Conservation (phyloP, 2,888 invertebrate species). For the Acleris holmiana region DNA sequence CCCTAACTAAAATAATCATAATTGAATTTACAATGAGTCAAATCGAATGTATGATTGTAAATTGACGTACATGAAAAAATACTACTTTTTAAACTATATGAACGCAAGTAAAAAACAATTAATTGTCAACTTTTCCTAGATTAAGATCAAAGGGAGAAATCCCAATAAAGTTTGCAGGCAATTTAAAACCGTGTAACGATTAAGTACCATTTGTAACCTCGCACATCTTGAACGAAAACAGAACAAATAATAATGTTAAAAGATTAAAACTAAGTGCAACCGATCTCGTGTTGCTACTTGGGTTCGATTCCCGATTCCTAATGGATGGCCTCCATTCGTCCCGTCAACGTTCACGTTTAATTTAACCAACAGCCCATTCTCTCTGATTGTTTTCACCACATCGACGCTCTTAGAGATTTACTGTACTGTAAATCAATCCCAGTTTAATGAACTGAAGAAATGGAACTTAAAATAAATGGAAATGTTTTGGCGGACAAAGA, state of each 20-base stretch:
- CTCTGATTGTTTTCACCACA: constrained; percentile 39
- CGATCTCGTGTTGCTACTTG: constrained; percentile 19
- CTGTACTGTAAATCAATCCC: constrained; percentile 37
- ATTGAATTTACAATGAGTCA: too few species aligned
- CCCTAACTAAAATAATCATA: too few species aligned
- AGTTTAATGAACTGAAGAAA: constrained; percentile 36
- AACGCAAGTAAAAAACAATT: too few species aligned
- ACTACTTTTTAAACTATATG: too few species aligned
- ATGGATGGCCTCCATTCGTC: constrained; percentile 34
- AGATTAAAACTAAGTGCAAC: constrained; percentile 17
- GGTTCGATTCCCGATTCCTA: constrained; percentile 34
- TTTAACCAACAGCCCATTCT: constrained; percentile 37
- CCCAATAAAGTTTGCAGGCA: too few species aligned
- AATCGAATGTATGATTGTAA: too few species aligned
- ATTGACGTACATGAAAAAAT: too few species aligned
- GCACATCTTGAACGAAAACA: neutral
- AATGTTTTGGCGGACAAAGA: constrained; percentile 24
- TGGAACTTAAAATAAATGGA: constrained; percentile 36
- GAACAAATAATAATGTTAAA: constrained; percentile 4
- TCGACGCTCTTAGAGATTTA: constrained; percentile 36
- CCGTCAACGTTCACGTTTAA: constrained; percentile 38
- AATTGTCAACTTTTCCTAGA: too few species aligned
- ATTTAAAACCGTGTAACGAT: too few species aligned
- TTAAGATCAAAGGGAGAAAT: too few species aligned
- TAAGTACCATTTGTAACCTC: neutral